Conservation (phyloP, 2,888 invertebrate genomes). For the Mechanitis mazaeus region DNA sequence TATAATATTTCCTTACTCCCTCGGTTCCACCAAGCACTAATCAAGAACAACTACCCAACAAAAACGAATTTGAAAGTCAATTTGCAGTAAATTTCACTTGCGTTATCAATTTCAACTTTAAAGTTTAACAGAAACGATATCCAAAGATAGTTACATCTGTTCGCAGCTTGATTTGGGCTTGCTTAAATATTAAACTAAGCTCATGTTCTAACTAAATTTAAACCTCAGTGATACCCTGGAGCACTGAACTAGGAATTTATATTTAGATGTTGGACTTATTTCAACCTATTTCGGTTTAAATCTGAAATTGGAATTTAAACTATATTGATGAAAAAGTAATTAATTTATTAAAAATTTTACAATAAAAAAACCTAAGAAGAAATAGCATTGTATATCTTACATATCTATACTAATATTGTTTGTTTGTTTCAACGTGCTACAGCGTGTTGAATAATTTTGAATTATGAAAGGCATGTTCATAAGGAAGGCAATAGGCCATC, state of each 20-base stretch:
- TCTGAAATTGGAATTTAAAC: not conserved
- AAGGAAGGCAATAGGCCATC: too few relatives aligned
- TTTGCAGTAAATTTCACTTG: not conserved
- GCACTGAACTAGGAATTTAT: constrained; percentile 6
- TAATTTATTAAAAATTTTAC: too few relatives aligned
- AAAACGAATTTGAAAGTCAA: not conserved
- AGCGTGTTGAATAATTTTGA: too few relatives aligned
- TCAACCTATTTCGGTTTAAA: not conserved
- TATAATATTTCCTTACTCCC: not conserved
- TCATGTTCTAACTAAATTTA: constrained; percentile 23
- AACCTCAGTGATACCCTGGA: constrained; percentile 14
- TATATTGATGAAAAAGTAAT: too few relatives aligned
- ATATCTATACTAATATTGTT: too few relatives aligned
- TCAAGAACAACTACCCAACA: not conserved
- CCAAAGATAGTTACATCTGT: constrained; percentile 18
- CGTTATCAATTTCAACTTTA: constrained; percentile 8
- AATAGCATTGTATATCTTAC: too few relatives aligned
- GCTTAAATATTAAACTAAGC: constrained; percentile 22
- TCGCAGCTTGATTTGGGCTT: constrained; percentile 17
- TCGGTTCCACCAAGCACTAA: not conserved
- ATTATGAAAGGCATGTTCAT: too few relatives aligned
- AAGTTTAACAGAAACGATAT: constrained; percentile 16
- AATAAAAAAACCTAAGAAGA: too few relatives aligned
- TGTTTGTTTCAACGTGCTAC: too few relatives aligned
- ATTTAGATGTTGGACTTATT: not conserved